A percentile compares a stretch with the other conserved stretches of the same genome.
Conservation (phyloP, 2,113 vertebrate species). For the Phodopus roborovskii region DNA sequence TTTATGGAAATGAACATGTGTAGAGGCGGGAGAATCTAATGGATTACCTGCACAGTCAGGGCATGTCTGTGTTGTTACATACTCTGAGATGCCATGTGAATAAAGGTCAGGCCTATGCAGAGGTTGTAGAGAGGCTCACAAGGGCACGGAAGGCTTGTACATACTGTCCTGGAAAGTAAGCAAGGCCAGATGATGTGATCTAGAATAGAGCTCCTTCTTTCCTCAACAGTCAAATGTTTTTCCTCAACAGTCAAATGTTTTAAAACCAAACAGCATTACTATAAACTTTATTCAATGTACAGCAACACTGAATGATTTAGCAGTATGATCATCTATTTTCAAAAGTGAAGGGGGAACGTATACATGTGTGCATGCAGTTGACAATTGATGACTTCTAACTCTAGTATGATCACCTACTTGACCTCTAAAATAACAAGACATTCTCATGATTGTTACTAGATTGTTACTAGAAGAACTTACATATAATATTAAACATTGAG, state of each 20-base stretch:
- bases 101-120: constrained; percentile 96
- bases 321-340: neutral
- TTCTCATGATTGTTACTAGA: neutral
- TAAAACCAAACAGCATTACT: too few species aligned
- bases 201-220: too few species aligned
- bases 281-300: too few species aligned
- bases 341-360: neutral
- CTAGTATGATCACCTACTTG: neutral
- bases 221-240: too few species aligned
- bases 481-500: neutral
- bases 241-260: too few species aligned
- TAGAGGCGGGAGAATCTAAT: neutral
- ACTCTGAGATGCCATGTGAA: constrained; percentile 99
- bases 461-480: neutral
- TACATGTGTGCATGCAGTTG: neutral
- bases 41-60: constrained; percentile 93
- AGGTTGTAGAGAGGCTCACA: constrained; percentile 92
- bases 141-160: constrained; percentile 93
- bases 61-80: constrained; percentile 95
- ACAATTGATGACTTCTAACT: neutral
- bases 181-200: too few species aligned
- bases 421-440: neutral
- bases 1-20: too few species aligned
- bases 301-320: too few species aligned
- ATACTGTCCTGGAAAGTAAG: constrained; percentile 92